Conservation (phyloP, 2,888 invertebrate genomes). For the Hyppa rectilinea region DNA sequence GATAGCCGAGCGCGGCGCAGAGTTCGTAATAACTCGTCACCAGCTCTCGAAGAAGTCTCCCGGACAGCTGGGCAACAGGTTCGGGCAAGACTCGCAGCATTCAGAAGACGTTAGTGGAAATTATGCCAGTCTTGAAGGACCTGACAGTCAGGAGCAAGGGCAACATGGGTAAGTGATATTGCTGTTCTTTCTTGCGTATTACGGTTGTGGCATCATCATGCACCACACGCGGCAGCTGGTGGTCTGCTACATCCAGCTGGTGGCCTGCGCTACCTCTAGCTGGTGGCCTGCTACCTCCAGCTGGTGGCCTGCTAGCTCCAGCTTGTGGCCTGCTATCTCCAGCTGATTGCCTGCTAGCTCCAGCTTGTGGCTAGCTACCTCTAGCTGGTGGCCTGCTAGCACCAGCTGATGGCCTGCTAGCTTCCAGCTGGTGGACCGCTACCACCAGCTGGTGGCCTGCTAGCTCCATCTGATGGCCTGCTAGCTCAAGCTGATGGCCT, state of each 20-base stretch:
- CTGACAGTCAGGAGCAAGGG: conserved; percentile 5
- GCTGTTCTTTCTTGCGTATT: not conserved
- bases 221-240: not conserved
- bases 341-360: not conserved
- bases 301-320: too few relatives aligned
- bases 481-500: too few relatives aligned
- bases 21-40: conserved; percentile 88
- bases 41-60: conserved; percentile 79
- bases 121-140: conserved; percentile 57
- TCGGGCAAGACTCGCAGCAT: conserved; percentile 67
- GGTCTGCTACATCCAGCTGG: too few relatives aligned
- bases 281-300: too few relatives aligned
- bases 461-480: not conserved
- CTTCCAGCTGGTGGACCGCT: too few relatives aligned
- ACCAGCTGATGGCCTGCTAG: too few relatives aligned
- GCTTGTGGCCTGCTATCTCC: not conserved
- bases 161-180: conserved; percentile 49
- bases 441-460: not conserved
- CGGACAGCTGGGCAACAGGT: conserved; percentile 68
- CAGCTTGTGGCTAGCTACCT: not conserved
- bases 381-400: too few relatives aligned
- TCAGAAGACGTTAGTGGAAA: conserved; percentile 61
- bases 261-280: too few relatives aligned
- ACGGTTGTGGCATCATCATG: not conserved
- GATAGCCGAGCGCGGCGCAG: conserved; percentile 91